Percentiles rank a stretch among this genome's conserved stretches.
These are phyloP conservation scores for Patella caerulea DNA, from an alignment of 2,888 invertebrate genomes.

Conservation along the genomic window DNA sequence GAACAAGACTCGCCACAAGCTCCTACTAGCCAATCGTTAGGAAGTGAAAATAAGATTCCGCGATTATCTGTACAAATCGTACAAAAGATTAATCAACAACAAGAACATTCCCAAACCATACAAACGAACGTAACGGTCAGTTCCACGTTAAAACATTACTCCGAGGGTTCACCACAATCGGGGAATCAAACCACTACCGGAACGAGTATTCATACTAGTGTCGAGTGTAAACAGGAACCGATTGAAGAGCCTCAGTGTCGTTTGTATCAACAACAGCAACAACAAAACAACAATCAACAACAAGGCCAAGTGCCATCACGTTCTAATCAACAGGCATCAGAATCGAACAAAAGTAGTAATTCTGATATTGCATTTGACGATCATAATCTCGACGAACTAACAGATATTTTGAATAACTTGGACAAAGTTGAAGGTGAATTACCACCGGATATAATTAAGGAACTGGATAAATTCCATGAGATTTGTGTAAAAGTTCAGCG, in stretches of 20 bases:
- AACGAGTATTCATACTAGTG: slow-evolving; percentile 51
- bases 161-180: slow-evolving; percentile 25
- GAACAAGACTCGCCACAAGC: slow-evolving; percentile 45
- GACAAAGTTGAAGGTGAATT: slow-evolving; percentile 79
- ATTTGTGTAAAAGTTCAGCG: slow-evolving; percentile 49
- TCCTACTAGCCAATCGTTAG: slow-evolving; percentile 31
- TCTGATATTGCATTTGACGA: slow-evolving; percentile 44
- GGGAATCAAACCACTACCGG: slow-evolving; percentile 28
- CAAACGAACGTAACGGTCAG: slow-evolving; percentile 91
- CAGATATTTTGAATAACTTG: slow-evolving; percentile 78
- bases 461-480: slow-evolving; percentile 59
- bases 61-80: slow-evolving; percentile 91
- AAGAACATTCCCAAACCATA: slow-evolving; percentile 91
- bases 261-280: slow-evolving; percentile 15
- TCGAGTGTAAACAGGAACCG: slow-evolving; percentile 78
- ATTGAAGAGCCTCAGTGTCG: slow-evolving; percentile 48
- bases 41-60: slow-evolving; percentile 41
- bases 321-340: background rate
- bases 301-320: slow-evolving; percentile 15
- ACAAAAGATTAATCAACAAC: slow-evolving; percentile 81
- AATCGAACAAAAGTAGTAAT: slow-evolving; percentile 5
- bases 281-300: slow-evolving; percentile 11
- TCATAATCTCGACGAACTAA: slow-evolving; percentile 58
- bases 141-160: slow-evolving; percentile 79
- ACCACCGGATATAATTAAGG: slow-evolving; percentile 51